Conservation (phyloP, 2,113 vertebrate species). For the Melanocharis versteri region DNA sequence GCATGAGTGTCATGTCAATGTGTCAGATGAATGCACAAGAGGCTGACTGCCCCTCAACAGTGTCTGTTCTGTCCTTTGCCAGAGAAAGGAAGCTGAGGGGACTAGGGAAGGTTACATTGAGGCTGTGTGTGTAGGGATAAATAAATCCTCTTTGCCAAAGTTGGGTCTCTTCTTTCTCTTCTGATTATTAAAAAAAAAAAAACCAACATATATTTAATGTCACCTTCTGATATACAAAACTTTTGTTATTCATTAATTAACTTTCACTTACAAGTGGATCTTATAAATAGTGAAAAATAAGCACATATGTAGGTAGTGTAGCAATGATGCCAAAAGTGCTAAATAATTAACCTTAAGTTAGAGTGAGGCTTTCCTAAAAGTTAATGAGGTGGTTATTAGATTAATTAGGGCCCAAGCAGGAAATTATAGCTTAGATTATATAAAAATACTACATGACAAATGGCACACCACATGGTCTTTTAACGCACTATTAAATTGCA, state of each 20-base stretch:
- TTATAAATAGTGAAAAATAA: slow-evolving; percentile 21
- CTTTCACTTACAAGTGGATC: not conserved
- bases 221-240: not conserved
- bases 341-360: slow-evolving; percentile 85
- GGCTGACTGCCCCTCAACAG: not conserved
- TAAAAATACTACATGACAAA: slow-evolving; percentile 86
- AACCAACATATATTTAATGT: not conserved
- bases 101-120: not conserved
- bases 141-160: not conserved
- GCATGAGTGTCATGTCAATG: not conserved
- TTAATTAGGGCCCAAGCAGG: slow-evolving; percentile 82
- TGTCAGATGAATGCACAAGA: not conserved
- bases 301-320: not conserved
- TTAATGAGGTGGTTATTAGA: slow-evolving; percentile 87
- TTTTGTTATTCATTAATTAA: not conserved
- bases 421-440: slow-evolving; percentile 72
- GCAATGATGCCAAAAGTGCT: slow-evolving; percentile 35
- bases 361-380: slow-evolving; percentile 75
- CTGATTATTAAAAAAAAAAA: not conserved
- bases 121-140: not conserved
- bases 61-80: not conserved
- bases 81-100: not conserved
- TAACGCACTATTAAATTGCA: slow-evolving; percentile 87
- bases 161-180: not conserved
- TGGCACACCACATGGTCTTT: slow-evolving; percentile 83